These are phyloP conservation scores for Centropyge bicolor DNA, from an alignment of 2,797 vertebrate genomes.

Conservation along the genomic window DNA sequence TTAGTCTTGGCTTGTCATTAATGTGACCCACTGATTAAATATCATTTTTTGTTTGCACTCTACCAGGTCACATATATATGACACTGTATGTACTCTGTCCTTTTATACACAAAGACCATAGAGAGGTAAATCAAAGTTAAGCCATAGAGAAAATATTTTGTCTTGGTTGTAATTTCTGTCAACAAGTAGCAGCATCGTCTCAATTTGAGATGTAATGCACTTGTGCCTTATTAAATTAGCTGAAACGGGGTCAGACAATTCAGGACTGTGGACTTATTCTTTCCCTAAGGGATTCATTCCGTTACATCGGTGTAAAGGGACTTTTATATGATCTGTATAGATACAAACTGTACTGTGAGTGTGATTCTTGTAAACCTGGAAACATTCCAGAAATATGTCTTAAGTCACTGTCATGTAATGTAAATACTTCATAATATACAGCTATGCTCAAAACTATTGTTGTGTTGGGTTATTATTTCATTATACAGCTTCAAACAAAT, in stretches of 20 bases:
- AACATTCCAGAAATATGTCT: conserved; percentile 42
- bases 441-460: conserved; percentile 16
- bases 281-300: not conserved
- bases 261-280: conserved; percentile 12
- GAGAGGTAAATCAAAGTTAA: conserved; percentile 4
- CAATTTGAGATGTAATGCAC: conserved; percentile 25
- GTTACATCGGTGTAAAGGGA: conserved; percentile 39
- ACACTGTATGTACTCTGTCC: not conserved
- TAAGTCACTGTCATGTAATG: conserved; percentile 42
- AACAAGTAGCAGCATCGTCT: conserved; percentile 24
- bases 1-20: not conserved
- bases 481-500: not conserved
- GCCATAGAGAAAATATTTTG: not conserved
- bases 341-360: not conserved
- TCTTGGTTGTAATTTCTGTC: conserved; percentile 9
- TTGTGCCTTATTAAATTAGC: conserved; percentile 66
- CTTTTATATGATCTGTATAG: conserved; percentile 8
- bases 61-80: not conserved
- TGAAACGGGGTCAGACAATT: conserved; percentile 26
- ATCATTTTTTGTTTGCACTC: not conserved
- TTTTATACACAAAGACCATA: not conserved
- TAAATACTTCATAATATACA: conserved; percentile 41
- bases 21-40: not conserved
- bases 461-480: conserved; percentile 50
- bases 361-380: conserved; percentile 33